Conservation (phyloP, 37 sponge, comb jelly and placozoan genomes). For the Theonella swinhoei region DNA sequence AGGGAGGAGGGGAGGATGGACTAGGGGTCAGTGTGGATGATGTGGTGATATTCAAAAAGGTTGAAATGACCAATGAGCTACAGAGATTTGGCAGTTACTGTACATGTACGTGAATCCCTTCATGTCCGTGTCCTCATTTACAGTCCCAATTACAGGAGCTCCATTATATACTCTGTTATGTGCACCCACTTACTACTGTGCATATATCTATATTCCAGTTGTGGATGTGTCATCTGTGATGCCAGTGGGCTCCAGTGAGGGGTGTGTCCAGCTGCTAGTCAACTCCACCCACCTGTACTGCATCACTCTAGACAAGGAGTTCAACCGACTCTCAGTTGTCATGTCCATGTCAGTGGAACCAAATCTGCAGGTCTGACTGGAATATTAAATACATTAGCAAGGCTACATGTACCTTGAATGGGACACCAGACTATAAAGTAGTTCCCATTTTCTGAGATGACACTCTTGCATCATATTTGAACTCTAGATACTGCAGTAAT, state of each 20-base stretch:
- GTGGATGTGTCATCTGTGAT: not conserved
- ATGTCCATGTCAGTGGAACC: not conserved
- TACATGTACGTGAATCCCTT: too few relatives aligned
- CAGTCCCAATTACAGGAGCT: too few relatives aligned
- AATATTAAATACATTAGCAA: too few relatives aligned
- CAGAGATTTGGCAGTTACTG: constrained; percentile 25
- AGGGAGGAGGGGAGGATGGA: not conserved
- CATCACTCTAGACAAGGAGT: constrained; percentile 37
- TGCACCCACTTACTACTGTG: too few relatives aligned
- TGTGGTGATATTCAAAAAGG: constrained; percentile 23
- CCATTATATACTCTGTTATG: too few relatives aligned
- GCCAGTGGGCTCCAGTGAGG: not conserved
- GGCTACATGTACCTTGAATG: too few relatives aligned
- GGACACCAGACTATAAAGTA: too few relatives aligned
- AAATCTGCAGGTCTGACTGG: constrained; percentile 16
- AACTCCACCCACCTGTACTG: constrained; percentile 18
- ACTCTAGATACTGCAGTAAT: too few relatives aligned
- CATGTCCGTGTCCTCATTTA: too few relatives aligned
- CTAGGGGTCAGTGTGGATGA: not conserved
- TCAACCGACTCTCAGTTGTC: constrained; percentile 13
- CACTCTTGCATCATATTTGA: too few relatives aligned
- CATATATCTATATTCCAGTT: not conserved
- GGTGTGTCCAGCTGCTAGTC: not conserved
- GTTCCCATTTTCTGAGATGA: too few relatives aligned
- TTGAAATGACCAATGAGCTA: constrained; percentile 30